Evolutionary conservation across 2,888 invertebrate genomes (phyloP).

Genomic region (Synanthedon vespiformis): DNA sequence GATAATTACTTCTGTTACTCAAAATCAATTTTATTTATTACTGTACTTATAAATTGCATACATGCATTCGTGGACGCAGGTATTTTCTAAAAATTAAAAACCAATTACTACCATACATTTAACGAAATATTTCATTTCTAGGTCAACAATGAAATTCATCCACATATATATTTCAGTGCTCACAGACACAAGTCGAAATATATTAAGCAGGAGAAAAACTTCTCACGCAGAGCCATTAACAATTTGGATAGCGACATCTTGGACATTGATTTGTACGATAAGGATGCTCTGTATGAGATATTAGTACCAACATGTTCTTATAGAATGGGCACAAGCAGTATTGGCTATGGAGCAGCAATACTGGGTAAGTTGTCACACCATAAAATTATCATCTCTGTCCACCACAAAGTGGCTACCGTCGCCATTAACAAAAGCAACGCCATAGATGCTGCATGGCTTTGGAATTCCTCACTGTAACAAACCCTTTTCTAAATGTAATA

Average conservation of each 20-base stretch:
- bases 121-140: conserved; percentile 23
- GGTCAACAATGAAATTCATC: conserved; percentile 74
- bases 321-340: conserved; percentile 89
- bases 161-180: conserved; percentile 69
- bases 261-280: conserved; percentile 20
- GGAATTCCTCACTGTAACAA: too few species aligned
- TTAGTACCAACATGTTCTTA: conserved; percentile 96
- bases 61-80: too few species aligned
- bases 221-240: conserved; percentile 20
- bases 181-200: conserved; percentile 79
- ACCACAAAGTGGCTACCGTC: too few species aligned
- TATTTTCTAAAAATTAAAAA: too few species aligned
- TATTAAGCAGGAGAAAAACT: conserved; percentile 38
- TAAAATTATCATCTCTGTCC: too few species aligned
- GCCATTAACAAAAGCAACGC: too few species aligned
- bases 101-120: too few species aligned
- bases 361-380: conserved; percentile 69
- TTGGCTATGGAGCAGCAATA: conserved; percentile 88
- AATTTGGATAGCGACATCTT: conserved; percentile 25
- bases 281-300: conserved; percentile 75
- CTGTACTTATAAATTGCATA: too few species aligned
- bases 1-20: too few species aligned
- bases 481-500: too few species aligned
- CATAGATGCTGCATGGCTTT: neutral
- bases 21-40: too few species aligned